Evolutionary conservation across 2,797 vertebrate species (phyloP).

Genomic region (Rhinoraja longicauda): DNA sequence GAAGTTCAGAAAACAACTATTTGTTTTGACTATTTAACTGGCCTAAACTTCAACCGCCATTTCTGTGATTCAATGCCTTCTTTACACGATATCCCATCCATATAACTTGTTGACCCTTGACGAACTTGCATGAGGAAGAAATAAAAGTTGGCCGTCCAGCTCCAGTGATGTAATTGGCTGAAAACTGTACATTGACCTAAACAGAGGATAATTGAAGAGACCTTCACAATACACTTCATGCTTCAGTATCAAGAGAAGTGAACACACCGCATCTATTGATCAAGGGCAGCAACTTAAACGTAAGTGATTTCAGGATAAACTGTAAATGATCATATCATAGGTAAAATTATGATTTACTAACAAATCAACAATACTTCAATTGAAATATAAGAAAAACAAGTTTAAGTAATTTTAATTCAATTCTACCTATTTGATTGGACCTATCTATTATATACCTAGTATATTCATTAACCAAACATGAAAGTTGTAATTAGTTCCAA

Average conservation of each 20-base stretch:
- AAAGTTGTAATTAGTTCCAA: not conserved
- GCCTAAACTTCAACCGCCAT: not conserved
- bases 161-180: not conserved
- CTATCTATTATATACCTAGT: not conserved
- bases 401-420: not conserved
- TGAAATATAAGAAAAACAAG: not conserved
- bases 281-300: not conserved
- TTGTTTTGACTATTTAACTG: not conserved
- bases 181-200: not conserved
- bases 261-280: not conserved
- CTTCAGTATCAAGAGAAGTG: not conserved
- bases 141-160: not conserved
- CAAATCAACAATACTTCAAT: not conserved
- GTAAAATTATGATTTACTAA: not conserved
- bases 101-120: not conserved
- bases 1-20: not conserved
- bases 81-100: not conserved
- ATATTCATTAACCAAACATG: not conserved
- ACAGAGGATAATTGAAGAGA: not conserved
- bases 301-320: not conserved
- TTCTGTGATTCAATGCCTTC: conserved; percentile 5
- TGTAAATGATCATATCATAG: not conserved
- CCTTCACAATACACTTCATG: not conserved
- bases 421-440: not conserved
- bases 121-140: not conserved